Percentiles rank a stretch among this genome's conserved stretches.
These are phyloP conservation scores for Hoplostethus mediterraneus DNA, from an alignment of 2,797 vertebrate genomes.

Conservation along the genomic window DNA sequence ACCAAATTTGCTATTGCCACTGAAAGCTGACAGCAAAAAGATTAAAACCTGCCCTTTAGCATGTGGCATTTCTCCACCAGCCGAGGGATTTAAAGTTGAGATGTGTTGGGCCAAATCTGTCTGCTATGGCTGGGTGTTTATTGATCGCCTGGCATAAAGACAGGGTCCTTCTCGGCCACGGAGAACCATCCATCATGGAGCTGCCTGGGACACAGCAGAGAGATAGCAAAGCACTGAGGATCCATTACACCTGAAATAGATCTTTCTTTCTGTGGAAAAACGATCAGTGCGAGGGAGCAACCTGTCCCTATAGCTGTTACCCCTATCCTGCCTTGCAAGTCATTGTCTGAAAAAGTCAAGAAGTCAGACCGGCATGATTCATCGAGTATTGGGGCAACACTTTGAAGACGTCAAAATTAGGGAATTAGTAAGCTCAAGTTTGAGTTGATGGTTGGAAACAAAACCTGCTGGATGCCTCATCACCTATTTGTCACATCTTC, in stretches of 20 bases:
- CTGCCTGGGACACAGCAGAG: conserved; percentile 39
- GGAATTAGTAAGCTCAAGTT: conserved; percentile 1
- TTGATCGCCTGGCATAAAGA: conserved; percentile 68
- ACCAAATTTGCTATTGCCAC: conserved; percentile 21
- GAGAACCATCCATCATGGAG: conserved; percentile 65
- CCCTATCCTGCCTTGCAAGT: conserved; percentile 37
- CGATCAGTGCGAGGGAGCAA: conserved; percentile 62
- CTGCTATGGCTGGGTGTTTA: conserved; percentile 50
- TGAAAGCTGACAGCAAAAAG: conserved; percentile 26
- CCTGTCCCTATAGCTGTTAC: conserved; percentile 34
- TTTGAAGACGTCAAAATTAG: conserved; percentile 23
- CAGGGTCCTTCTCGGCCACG: conserved; percentile 54
- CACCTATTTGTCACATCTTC: not conserved
- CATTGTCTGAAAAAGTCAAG: conserved; percentile 35
- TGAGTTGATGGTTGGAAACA: not conserved
- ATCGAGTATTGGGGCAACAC: conserved; percentile 21
- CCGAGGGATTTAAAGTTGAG: conserved; percentile 43
- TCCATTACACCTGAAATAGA: conserved; percentile 75
- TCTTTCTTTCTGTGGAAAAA: conserved; percentile 53
- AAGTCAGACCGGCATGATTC: conserved; percentile 23
- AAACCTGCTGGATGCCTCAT: conserved; percentile 9
- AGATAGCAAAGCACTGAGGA: conserved; percentile 52
- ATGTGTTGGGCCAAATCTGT: conserved; percentile 30
- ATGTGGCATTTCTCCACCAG: conserved; percentile 50
- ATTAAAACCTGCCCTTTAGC: conserved; percentile 46